Percentiles rank a stretch among this genome's conserved stretches.
phyloP scores from a whole-genome alignment of 2,113 vertebrate genomes.

The Rallus limicola region DNA sequence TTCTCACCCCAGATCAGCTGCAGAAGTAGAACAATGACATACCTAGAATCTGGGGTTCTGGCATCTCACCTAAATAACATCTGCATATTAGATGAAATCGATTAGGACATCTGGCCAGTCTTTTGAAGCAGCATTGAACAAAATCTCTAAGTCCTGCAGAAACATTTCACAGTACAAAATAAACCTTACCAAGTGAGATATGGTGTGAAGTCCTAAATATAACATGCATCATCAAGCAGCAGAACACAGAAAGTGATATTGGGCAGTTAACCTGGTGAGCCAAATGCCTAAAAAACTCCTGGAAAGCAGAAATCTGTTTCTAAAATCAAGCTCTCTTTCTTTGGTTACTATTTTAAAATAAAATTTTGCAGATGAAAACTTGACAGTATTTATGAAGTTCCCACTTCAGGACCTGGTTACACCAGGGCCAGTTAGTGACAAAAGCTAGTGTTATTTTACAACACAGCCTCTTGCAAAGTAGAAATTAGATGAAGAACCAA shows the following conservation, averaged over 20 bases:
- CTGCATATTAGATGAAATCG: background rate
- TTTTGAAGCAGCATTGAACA: background rate
- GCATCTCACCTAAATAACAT: background rate
- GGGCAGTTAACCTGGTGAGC: slow-evolving; percentile 65
- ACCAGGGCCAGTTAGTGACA: background rate
- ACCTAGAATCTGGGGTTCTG: background rate
- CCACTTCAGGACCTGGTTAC: background rate
- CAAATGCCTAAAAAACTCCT: slow-evolving; percentile 53
- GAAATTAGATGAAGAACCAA: background rate
- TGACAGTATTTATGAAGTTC: background rate
- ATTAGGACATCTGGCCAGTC: background rate
- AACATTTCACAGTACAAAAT: background rate
- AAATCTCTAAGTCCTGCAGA: background rate
- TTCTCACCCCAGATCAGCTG: background rate
- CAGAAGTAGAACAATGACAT: background rate
- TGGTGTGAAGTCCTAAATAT: slow-evolving; percentile 71
- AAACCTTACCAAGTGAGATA: slow-evolving; percentile 71
- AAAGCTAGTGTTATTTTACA: background rate
- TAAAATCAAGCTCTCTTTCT: background rate
- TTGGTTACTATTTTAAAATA: background rate
- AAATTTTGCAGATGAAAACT: background rate
- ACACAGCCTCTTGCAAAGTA: background rate
- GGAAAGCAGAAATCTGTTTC: slow-evolving; percentile 40
- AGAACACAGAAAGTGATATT: slow-evolving; percentile 66
- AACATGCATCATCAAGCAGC: slow-evolving; percentile 56